Percentiles rank a stretch among this genome's conserved stretches.
Conservation (phyloP, 2,113 vertebrate species). For the Stegastes partitus region DNA sequence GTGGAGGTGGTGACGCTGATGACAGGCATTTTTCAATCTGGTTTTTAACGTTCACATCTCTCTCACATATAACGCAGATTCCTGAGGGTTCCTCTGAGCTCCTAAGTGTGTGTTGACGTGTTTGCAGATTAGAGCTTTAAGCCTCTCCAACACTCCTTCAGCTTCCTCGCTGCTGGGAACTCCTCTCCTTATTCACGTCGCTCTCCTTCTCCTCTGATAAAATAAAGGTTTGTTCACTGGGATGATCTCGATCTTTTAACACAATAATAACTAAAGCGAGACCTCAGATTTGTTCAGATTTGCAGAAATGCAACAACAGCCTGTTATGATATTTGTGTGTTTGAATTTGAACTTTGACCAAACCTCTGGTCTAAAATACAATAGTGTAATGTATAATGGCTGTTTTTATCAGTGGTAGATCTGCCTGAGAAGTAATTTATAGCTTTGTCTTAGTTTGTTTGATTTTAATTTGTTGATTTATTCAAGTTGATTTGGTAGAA, state of each 20-base stretch:
- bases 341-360: too few relatives aligned
- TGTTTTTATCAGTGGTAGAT: too few relatives aligned
- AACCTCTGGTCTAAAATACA: too few relatives aligned
- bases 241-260: background rate
- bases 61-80: constrained; percentile 9
- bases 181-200: background rate
- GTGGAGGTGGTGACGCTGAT: background rate
- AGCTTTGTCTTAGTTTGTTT: too few relatives aligned
- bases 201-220: background rate
- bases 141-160: constrained; percentile 20
- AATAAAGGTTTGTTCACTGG: background rate
- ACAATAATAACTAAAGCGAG: too few relatives aligned
- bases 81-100: background rate
- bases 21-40: constrained; percentile 51
- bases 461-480: too few relatives aligned
- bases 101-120: constrained; percentile 60
- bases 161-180: constrained; percentile 17
- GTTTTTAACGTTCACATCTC: constrained; percentile 23
- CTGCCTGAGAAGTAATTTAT: too few relatives aligned
- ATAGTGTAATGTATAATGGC: too few relatives aligned
- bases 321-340: too few relatives aligned
- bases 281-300: too few relatives aligned
- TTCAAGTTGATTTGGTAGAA: too few relatives aligned
- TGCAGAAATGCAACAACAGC: too few relatives aligned
- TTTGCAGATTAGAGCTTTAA: constrained; percentile 46